These are phyloP conservation scores for Eucera pruinosa DNA, from an alignment of 2,888 invertebrate genomes.

Conservation along the genomic window DNA sequence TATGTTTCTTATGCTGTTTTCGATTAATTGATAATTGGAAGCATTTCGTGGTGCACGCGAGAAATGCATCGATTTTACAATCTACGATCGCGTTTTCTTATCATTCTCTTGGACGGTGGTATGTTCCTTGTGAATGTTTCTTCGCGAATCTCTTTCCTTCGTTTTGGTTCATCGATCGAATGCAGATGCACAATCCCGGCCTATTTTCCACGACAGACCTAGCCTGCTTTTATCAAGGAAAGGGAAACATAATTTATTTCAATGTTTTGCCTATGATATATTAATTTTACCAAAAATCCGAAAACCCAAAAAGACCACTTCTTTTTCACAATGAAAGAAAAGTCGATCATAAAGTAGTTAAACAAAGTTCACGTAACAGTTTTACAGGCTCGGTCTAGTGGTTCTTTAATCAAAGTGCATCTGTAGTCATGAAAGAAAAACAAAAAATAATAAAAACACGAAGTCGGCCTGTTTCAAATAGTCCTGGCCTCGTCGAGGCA, in stretches of 20 bases:
- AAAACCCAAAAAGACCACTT: background rate
- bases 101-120: background rate
- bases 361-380: background rate
- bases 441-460: background rate
- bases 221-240: background rate
- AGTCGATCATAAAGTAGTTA: background rate
- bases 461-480: slow-evolving; percentile 16
- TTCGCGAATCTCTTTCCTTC: background rate
- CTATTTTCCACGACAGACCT: slow-evolving; percentile 11
- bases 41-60: slow-evolving; percentile 11
- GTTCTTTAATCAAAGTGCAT: background rate
- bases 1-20: background rate
- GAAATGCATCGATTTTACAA: slow-evolving; percentile 1
- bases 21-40: background rate
- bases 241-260: background rate
- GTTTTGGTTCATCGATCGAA: slow-evolving; percentile 5
- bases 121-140: slow-evolving; percentile 1
- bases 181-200: slow-evolving; percentile 26
- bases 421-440: slow-evolving; percentile 5
- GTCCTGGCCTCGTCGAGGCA: background rate
- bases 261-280: background rate
- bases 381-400: slow-evolving; percentile 7
- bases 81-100: background rate
- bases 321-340: too few species aligned
- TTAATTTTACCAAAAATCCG: background rate